Percentiles rank a stretch among this genome's conserved stretches.
These are phyloP conservation scores for Pardalotus punctatus DNA, from an alignment of 2,113 vertebrate genomes.

Conservation along the genomic window DNA sequence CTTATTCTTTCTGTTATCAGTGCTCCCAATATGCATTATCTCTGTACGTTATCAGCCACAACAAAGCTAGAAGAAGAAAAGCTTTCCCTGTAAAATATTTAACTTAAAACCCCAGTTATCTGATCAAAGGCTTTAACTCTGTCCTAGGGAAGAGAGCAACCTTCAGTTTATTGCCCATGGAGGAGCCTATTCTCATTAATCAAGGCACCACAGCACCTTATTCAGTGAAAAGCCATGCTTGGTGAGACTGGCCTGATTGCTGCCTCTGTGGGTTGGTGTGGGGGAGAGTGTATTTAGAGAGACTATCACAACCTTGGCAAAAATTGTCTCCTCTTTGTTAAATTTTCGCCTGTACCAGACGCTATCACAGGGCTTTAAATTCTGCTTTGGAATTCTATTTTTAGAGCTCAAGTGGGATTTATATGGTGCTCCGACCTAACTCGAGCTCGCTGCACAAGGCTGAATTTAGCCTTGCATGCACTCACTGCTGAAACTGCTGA, in stretches of 20 bases:
- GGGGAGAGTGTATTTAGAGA: not conserved
- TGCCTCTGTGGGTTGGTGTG: not conserved
- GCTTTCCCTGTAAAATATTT: constrained; percentile 36
- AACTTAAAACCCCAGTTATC: constrained; percentile 14
- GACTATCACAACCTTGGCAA: not conserved
- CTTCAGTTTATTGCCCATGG: not conserved
- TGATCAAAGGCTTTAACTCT: not conserved
- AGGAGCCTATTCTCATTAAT: not conserved
- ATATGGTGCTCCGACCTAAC: not conserved
- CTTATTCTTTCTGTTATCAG: constrained; percentile 48
- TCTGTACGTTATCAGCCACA: constrained; percentile 10
- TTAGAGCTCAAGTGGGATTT: constrained; percentile 36
- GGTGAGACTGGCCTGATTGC: not conserved
- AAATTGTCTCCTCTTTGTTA: not conserved
- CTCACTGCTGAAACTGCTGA: not conserved
- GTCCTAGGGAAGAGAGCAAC: constrained; percentile 13
- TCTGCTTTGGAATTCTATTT: constrained; percentile 13
- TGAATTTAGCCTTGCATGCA: constrained; percentile 15
- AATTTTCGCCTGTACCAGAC: not conserved
- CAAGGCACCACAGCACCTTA: not conserved
- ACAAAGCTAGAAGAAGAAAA: constrained; percentile 28
- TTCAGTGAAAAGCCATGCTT: not conserved
- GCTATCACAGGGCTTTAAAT: not conserved
- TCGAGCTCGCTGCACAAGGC: not conserved
- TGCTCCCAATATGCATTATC: constrained; percentile 31